These are phyloP conservation scores for Phrynocephalus guinanensis DNA, from an alignment of 2,797 vertebrate genomes.

Conservation along the genomic window DNA sequence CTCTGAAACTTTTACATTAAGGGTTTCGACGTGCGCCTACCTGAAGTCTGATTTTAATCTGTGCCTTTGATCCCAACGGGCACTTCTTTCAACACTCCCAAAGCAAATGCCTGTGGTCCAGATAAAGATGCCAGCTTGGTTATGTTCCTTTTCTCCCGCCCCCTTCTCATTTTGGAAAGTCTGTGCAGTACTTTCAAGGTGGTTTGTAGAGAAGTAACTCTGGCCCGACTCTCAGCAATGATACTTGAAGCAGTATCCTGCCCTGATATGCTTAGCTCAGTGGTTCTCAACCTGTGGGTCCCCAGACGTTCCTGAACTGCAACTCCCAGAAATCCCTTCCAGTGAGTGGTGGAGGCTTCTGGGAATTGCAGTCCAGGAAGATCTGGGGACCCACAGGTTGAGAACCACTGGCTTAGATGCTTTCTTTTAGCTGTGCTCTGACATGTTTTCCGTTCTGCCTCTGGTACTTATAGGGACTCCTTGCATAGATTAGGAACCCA, in stretches of 20 bases:
- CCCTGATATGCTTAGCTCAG: no score
- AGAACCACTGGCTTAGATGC: no score
- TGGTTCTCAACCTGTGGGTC: no score
- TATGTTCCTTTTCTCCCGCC: neutral
- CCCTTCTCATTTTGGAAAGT: constrained; percentile 29
- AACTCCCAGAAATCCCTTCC: no score
- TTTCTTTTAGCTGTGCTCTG: neutral
- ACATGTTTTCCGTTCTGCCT: no score
- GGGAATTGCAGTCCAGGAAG: no score
- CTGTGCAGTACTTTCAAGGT: neutral
- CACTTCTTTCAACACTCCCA: constrained; percentile 12
- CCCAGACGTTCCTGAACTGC: no score
- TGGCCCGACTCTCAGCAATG: neutral
- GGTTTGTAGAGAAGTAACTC: neutral
- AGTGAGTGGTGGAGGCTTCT: no score
- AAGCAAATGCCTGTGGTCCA: constrained; percentile 45
- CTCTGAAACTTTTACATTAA: neutral
- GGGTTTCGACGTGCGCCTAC: fast-evolving
- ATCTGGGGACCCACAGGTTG: no score
- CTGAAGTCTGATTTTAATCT: neutral
- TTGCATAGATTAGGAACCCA: neutral
- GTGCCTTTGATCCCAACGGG: neutral
- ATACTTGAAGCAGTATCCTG: neutral
- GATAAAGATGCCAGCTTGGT: constrained; percentile 31
- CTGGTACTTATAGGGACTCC: neutral